Evolutionary conservation across 2,888 invertebrate genomes (phyloP), one percentile per base, ranked within the genome.

Genomic region (Chirona hameri): DNA sequence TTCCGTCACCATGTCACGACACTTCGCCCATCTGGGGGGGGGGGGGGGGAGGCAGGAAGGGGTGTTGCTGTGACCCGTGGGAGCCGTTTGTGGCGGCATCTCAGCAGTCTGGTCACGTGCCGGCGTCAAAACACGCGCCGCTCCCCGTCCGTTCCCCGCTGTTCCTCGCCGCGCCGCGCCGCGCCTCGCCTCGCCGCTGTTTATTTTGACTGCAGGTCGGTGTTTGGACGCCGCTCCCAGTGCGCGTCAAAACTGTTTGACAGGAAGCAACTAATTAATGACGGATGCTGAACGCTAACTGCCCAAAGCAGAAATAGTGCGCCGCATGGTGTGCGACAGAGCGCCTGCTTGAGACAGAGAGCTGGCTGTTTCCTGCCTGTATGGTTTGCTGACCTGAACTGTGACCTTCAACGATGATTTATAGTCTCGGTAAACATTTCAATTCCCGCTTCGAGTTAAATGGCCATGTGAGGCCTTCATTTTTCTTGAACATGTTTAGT

Each of bases 231-330:
- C 69, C n/a, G 14, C 27, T 69, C 60, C 60, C 29, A 29, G 69
- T 29, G 12, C 14, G 14, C 69, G 69, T 27, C 69, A 69, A 27
- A 69, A 69, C 69, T 69, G 69, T 69, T 69, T 69, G 69, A 69
- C 69, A n/a, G 69, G 69, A 69, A 69, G 69, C 24, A 69, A 69
- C 69, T 69, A 69, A 69, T 69, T 69, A 27, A 27, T 29, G 69
- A 69, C 24, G 24, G 69, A 69, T 69, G 69, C 69, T 15, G 27
- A 12, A 29, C 24, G 29, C 69, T 29, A 29, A 69, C 69, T 29
- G 60, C 15, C 52, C 52, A 24, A 14, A 18, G 60, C 60, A 60
- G 24, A 24, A 24, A 24, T 24, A 60, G 24, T 24, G 60, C 60
- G 60, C 21, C 60, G 60, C 7, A 7, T 60, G 7, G 1, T 24